These are phyloP conservation scores for Seira ritae DNA, from an alignment of 2,888 invertebrate genomes.

Conservation along the genomic window DNA sequence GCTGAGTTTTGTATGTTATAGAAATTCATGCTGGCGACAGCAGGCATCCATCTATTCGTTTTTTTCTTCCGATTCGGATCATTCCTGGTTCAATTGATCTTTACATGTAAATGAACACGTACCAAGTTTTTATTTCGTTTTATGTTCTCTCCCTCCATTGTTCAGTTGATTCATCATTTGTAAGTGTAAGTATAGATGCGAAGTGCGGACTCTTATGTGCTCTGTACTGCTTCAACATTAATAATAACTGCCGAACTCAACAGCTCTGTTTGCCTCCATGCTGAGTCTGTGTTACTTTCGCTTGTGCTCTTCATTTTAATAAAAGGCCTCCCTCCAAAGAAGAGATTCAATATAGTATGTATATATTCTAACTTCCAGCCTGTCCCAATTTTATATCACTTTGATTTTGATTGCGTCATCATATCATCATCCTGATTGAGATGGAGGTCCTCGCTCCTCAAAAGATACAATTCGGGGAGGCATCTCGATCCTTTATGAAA, in stretches of 20 bases:
- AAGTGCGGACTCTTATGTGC: not conserved
- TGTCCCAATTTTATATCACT: not conserved
- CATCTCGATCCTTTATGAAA: not conserved
- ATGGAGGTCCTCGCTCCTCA: conserved; percentile 3
- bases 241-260: conserved; percentile 40
- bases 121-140: conserved; percentile 21
- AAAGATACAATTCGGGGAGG: not conserved
- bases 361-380: no score
- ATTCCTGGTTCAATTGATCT: conserved; percentile 48
- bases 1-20: conserved; percentile 33
- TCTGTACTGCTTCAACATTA: not conserved
- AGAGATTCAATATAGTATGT: not conserved
- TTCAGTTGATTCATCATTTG: not conserved
- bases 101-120: conserved; percentile 42
- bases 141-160: not conserved
- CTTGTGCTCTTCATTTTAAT: not conserved
- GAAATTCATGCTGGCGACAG: conserved; percentile 50
- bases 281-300: conserved; percentile 23
- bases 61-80: conserved; percentile 50
- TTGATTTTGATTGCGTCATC: conserved; percentile 40
- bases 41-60: conserved; percentile 25
- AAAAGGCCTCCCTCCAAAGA: not conserved
- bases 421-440: conserved; percentile 6
- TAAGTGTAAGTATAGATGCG: not conserved
- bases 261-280: conserved; percentile 51